Base-by-base conservation (phyloP, 2,113 vertebrate species). In the Mirza zaza region DNA sequence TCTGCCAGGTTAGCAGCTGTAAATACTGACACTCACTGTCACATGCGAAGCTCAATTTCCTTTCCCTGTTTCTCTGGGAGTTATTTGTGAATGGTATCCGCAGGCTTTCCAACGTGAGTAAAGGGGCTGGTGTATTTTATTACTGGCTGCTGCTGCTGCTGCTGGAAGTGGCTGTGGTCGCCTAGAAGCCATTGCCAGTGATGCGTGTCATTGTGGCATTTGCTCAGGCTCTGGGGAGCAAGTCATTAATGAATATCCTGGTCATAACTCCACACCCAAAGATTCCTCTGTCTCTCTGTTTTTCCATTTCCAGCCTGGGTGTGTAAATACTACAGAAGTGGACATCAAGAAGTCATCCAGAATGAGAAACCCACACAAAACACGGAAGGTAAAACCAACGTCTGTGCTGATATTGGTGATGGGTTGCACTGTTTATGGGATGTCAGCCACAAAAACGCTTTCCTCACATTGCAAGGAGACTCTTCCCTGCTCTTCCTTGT, bases 331-430 rank as follows among this genome's bases (percentile, higher is more conserved):
- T 59, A 99, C 99, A 63, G 99, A 99, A 99, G 99, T 99, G 94
- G 99, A 99, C 98, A 99, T 99, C 97, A 99, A 99, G 99, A 99
- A 99, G 96, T 99, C 99, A 61, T 99, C 99, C 97, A 99, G 99
- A 98, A 99, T 99, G 99, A 99, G 99, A 98, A 99, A 99, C 95
- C 99, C 99, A 52, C 99, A 99, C 98, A 99, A 99, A 99, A 99
- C 99, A 83, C 99, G 99, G 98, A 99, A 99, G 99, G 99, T 99
- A 98, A 97, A 73, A 29, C 27, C 2, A 0, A 4, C 0, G 0
- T 36, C 4, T 20, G 48, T 25, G 21, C 42, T 27, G 36, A 39
- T 67, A 39, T 42, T 17, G 34, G 61, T 13, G 20, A 63, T 11
- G 15, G 6, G 32, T 32, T 59, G 55, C 9, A 14, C 23, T 68